Evolutionary conservation across 2,888 invertebrate genomes (phyloP), one percentile per base, ranked within the genome.

Genomic region (Clunio marinus): DNA sequence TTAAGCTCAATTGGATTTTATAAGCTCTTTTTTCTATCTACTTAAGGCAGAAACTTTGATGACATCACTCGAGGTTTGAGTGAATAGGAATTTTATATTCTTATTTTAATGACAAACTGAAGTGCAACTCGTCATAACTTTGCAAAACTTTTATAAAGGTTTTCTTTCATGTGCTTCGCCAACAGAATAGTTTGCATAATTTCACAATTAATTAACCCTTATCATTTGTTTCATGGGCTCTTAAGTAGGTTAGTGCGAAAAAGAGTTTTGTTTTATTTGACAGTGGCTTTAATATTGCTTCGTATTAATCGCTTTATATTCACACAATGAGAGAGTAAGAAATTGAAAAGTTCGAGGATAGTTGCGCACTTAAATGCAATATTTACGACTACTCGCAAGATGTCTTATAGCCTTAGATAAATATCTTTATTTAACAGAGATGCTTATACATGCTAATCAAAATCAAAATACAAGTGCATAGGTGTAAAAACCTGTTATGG

Each of bases 151-250:
- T 41, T 41, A n/a, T 41, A 3, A 15, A 41, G n/a, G 41, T 41
- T 15, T 41, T 41, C 41, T 41, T 41, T 41, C 15, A n/a, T 15
- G 41, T 41, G 41, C 41, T 2, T 2, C 10, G 41, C 41, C 41
- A 15, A 41, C 41, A n/a, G 41, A 27, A 58, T 15, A 58, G 27
- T 58, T 58, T 58, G 28, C 27, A 58, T 58, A 58, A 27, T 58
- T 58, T 58, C 58, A 58, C 58, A 58, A 58, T 58, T 41, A 41
- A 41, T 41, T 58, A 27, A 58, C 58, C 58, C 58, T 58, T 58
- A 58, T 58, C 58, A 58, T 24, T 58, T 24, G 24, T 58, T 58
- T 27, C n/a, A 4, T 17, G 51, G 10, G 20, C 22, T 1, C 13
- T 1, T 17, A 55, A 22, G 51, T 55, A 55, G 51, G 51, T 55